phyloP scores from a whole-genome alignment of 2,113 vertebrate genomes.

The Gasterosteus nipponicus region DNA sequence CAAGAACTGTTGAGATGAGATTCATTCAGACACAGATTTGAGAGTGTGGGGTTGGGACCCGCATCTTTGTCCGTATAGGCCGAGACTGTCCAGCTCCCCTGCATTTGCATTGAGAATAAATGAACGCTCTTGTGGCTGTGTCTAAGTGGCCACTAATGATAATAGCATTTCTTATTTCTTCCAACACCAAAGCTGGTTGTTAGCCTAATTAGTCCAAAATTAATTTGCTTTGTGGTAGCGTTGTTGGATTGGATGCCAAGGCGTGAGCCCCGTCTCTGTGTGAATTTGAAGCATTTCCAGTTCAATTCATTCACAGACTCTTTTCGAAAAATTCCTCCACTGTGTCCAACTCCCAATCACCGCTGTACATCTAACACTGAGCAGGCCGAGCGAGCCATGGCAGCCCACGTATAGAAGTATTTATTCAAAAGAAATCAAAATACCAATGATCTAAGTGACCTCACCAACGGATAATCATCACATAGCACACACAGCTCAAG shows the following conservation, averaged over 20 bases:
- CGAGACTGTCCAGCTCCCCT: constrained; percentile 11
- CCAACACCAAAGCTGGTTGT: constrained; percentile 59
- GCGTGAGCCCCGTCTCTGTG: constrained; percentile 16
- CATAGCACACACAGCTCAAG: constrained; percentile 66
- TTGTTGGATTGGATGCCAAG: constrained; percentile 54
- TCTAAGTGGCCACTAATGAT: constrained; percentile 61
- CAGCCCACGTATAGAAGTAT: background rate
- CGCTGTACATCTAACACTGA: constrained; percentile 62
- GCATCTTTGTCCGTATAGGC: background rate
- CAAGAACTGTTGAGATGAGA: background rate
- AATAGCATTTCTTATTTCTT: constrained; percentile 60
- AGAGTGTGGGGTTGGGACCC: constrained; percentile 2
- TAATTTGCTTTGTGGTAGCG: constrained; percentile 63
- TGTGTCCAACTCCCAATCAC: constrained; percentile 41
- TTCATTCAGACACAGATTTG: background rate
- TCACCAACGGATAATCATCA: constrained; percentile 70
- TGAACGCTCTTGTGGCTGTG: constrained; percentile 38
- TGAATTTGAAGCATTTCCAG: constrained; percentile 33
- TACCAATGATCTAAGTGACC: constrained; percentile 61
- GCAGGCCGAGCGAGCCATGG: constrained; percentile 40
- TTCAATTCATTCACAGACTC: constrained; percentile 8
- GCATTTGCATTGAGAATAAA: constrained; percentile 29
- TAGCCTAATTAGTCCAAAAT: constrained; percentile 70
- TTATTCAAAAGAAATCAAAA: constrained; percentile 19
- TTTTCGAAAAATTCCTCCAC: constrained; percentile 19